Evolutionary conservation across 2,797 vertebrate species (phyloP), one percentile per base, ranked within the genome.

Genomic region (Brachymystax lenok): DNA sequence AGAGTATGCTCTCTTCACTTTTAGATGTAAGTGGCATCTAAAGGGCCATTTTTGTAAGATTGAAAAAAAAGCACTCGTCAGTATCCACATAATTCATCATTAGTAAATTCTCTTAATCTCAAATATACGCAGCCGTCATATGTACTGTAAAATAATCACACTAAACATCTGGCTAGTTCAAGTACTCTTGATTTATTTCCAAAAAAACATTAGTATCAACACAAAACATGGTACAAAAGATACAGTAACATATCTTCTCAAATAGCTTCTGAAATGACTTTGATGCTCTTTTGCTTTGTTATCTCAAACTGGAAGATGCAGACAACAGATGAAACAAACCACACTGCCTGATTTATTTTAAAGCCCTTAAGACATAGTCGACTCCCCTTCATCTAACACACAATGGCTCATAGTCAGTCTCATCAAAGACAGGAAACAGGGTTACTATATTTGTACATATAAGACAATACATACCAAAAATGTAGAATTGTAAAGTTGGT

Each of bases 151-250:
- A 77, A 78, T 46, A 64, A 77, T 30, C 80, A 77, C 72, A 83
- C 35, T 8, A 3, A 54, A 72, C 1, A 61, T 77, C 30, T 63
- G 24, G 4, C 16, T 33, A 4, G 67, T 88, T 94, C 88, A 91
- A 92, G 88, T 91, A 91, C 35, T 83, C 80, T 84, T 85, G 79
- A 87, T 94, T 95, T 94, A 94, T 93, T 95, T 90, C 56, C 71
- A 76, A 77, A 19, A 77, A 66, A 82, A 83, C 71, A 76, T 91
- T 92, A 92, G 91, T 91, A 85, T 90, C 82, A 88, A 80, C 84
- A 91, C 90, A 89, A 85, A 85, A 90, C 81, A 87, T 77, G 78
- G 88, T 88, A 91, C 82, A 91, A 87, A 46, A 84, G 81, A 87
- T 81, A 90, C 85, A 90, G 84, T 88, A 91, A 92, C 77, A 80